Conservation (phyloP, 2,113 vertebrate species). For the Athene noctua region DNA sequence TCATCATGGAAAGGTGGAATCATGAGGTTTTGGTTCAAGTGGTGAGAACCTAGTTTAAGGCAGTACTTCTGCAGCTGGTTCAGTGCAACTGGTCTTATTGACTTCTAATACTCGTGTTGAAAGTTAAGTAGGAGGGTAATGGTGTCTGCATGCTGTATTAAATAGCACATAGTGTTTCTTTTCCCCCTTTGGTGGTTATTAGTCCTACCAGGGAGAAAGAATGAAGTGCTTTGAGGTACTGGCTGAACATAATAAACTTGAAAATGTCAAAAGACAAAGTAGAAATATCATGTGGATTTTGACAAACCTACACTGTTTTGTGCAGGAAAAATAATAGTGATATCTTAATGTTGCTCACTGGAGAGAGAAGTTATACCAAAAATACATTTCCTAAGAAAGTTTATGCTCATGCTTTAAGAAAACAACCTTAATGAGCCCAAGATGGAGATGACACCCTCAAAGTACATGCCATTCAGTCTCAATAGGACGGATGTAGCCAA, state of each 20-base stretch:
- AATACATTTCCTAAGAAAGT: background rate
- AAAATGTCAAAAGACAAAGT: conserved; percentile 17
- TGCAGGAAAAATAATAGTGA: background rate
- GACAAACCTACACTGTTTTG: background rate
- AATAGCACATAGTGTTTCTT: background rate
- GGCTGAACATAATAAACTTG: background rate
- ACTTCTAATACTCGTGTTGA: background rate
- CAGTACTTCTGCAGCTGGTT: background rate
- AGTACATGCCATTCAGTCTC: background rate
- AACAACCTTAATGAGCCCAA: background rate
- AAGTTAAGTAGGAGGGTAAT: background rate
- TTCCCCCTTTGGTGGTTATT: background rate
- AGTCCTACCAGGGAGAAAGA: background rate
- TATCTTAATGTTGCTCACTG: background rate
- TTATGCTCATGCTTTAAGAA: background rate
- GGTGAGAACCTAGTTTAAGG: background rate
- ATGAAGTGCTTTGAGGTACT: background rate
- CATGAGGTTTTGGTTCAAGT: background rate
- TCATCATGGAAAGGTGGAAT: background rate
- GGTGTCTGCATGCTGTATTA: background rate
- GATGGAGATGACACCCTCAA: background rate
- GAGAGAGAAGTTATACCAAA: background rate
- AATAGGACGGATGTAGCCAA: background rate
- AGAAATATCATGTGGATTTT: background rate
- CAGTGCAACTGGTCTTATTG: background rate